Evolutionary conservation across 1,140 invertebrate species (phyloP), one percentile per base, ranked within the genome.

Genomic region (Zaprionus tsacasi): DNA sequence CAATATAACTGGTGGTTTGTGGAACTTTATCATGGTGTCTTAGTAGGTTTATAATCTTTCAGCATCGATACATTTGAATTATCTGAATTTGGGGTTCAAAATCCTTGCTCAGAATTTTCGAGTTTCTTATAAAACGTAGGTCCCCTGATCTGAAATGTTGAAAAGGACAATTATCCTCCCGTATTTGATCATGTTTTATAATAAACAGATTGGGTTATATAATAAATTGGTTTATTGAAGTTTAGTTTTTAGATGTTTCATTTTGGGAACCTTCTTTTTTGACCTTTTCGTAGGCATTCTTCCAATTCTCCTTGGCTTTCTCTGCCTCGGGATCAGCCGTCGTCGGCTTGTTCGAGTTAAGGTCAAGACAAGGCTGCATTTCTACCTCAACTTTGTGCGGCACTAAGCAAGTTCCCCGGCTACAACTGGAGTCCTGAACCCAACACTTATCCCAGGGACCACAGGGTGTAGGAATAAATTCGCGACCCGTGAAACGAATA

Each of bases 381-480:
- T 67, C 27, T 1, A 21, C 6, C 3, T 52, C 21, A 0, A 59
- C 13, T 10, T 30, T 33, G 17, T 68, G 74, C 5, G 78, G 75
- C 17, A 65, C 70, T 13, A 57, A 67, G 48, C 82, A 81, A 35
- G 66, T 75, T 25, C 76, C 66, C 6, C 56, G 43, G 61, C 63
- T 76, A 43, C 56, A 48, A 15, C 78, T 85, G 0, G 70, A 78
- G 61, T 85, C 82, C n/a, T 40, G 21, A 1, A 65, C 76, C 56
- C 48, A 74, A 36, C 83, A 88, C 17, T 54, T 69, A 43, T 88
- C 85, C 0, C 15, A 13, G 4, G 85, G 78, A 11, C 83, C 85
- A 40, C 85, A 89, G 0, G 77, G 80, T 3, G 85, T 88, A n/a
- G 80, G 85, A 56, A 76, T 75, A 0, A 88, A 81, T 25, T 83